A percentile compares a stretch with the other conserved stretches of the same genome.
These are phyloP conservation scores for Paedocypris micromegethes DNA, from an alignment of 2,797 vertebrate species.

Conservation along the genomic window DNA sequence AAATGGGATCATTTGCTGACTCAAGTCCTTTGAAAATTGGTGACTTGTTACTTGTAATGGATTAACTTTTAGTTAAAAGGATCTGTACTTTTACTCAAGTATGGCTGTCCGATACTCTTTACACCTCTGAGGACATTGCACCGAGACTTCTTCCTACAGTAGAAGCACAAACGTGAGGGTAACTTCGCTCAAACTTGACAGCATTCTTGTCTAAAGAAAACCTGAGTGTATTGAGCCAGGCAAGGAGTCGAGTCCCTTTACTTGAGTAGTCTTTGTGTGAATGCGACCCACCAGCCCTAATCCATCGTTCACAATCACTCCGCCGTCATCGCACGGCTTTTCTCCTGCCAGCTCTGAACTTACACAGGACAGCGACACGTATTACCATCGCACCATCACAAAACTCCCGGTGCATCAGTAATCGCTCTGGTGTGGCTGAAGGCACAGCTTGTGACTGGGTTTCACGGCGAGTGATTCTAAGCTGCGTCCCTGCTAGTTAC, in stretches of 20 bases:
- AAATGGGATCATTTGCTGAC: no score
- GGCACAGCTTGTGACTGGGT: constrained; percentile 40
- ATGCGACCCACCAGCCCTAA: not conserved
- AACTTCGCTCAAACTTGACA: no score
- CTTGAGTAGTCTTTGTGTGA: not conserved
- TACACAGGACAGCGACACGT: constrained; percentile 31
- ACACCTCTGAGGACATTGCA: no score
- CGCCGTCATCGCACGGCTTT: not conserved
- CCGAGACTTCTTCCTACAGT: no score
- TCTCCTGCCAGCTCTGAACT: not conserved
- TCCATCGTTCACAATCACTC: constrained; percentile 22
- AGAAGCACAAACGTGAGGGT: no score
- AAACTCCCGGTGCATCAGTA: not conserved
- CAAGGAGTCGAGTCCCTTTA: not conserved
- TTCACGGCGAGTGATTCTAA: constrained; percentile 54
- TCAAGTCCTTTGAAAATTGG: no score
- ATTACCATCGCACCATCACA: not conserved
- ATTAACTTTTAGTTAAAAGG: no score
- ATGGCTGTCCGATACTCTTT: no score
- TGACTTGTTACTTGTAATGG: no score
- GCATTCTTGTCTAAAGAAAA: not conserved
- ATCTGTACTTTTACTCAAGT: no score
- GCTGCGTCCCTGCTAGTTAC: constrained; percentile 58
- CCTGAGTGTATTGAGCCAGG: not conserved
- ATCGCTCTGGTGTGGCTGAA: constrained; percentile 20